These are phyloP conservation scores for Orussus abietinus DNA, from an alignment of 1,140 invertebrate species.

Conservation along the genomic window DNA sequence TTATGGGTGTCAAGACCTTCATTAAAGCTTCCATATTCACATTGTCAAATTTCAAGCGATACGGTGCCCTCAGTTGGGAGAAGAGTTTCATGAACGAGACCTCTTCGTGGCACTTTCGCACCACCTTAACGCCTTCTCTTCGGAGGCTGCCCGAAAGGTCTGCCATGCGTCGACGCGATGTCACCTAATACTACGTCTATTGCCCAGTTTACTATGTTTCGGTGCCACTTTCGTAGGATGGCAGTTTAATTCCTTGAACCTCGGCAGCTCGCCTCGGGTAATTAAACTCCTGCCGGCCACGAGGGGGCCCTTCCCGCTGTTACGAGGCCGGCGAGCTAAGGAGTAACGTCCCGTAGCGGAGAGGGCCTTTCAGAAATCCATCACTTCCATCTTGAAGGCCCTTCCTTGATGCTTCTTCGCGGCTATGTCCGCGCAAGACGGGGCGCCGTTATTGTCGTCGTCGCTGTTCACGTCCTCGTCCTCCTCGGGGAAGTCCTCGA, in stretches of 20 bases:
- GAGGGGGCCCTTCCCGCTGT: too few relatives aligned
- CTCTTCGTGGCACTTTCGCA: too few relatives aligned
- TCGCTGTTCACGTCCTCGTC: slow-evolving; percentile 50
- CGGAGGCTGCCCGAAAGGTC: too few relatives aligned
- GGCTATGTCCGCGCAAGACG: slow-evolving; percentile 33
- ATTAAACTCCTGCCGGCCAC: slow-evolving; percentile 16
- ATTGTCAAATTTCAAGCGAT: too few relatives aligned
- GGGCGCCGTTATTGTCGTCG: slow-evolving; percentile 41
- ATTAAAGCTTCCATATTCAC: too few relatives aligned
- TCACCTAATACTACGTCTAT: slow-evolving; percentile 17
- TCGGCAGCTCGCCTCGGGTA: slow-evolving; percentile 7
- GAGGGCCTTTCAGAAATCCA: slow-evolving; percentile 48
- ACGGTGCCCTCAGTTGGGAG: too few relatives aligned
- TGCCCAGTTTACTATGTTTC: slow-evolving; percentile 16
- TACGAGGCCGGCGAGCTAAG: too few relatives aligned
- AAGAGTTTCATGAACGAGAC: too few relatives aligned
- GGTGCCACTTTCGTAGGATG: slow-evolving; percentile 19
- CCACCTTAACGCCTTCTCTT: too few relatives aligned
- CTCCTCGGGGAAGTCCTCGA: slow-evolving; percentile 50
- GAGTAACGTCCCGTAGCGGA: too few relatives aligned
- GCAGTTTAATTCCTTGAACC: slow-evolving; percentile 23
- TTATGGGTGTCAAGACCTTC: too few relatives aligned
- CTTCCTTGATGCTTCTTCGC: slow-evolving; percentile 40
- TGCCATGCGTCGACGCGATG: slow-evolving; percentile 11
- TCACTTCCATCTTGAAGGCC: slow-evolving; percentile 53